These are phyloP conservation scores for Cyrtonyx montezumae DNA, from an alignment of 2,113 vertebrate species.

Conservation along the genomic window DNA sequence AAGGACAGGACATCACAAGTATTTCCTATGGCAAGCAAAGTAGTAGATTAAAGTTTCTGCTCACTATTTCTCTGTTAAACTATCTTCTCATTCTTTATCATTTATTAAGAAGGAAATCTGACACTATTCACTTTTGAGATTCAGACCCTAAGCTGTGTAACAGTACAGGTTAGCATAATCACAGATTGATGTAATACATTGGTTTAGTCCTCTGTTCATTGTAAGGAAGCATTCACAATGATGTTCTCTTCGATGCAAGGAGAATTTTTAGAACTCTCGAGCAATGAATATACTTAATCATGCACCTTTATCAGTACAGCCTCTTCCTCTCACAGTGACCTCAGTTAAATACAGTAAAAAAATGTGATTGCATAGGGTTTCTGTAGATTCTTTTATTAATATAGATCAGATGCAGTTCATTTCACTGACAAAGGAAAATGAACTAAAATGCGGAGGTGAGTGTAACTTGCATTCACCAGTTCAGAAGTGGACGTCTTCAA, in stretches of 20 bases:
- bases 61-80: neutral
- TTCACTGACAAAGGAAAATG: neutral
- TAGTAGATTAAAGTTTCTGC: neutral
- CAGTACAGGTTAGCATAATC: neutral
- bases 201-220: neutral
- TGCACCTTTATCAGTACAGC: neutral
- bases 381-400: neutral
- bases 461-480: neutral
- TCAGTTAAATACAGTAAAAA: neutral
- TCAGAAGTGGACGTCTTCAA: neutral
- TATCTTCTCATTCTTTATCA: neutral
- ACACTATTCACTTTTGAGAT: neutral
- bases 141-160: neutral
- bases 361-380: neutral
- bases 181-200: neutral
- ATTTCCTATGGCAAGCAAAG: neutral
- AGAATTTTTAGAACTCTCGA: neutral
- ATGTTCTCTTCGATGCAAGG: neutral
- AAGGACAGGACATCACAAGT: fast-evolving
- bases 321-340: fast-evolving
- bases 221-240: neutral
- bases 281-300: neutral
- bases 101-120: neutral
- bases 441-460: neutral
- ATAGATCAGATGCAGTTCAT: neutral